These are phyloP conservation scores for Phorcus lineatus DNA, from an alignment of 2,888 invertebrate genomes.

Conservation along the genomic window DNA sequence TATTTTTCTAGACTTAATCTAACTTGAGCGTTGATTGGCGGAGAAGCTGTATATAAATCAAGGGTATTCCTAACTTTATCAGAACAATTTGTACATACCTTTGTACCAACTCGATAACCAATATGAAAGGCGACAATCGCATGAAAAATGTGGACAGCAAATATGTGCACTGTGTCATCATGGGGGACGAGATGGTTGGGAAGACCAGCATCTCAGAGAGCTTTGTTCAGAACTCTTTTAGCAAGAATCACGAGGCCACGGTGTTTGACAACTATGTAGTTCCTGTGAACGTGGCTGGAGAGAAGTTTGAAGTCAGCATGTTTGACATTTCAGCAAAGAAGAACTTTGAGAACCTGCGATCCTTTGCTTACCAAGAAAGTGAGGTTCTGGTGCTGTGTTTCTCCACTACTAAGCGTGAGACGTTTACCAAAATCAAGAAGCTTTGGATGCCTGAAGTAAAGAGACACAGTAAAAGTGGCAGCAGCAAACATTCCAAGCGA, in stretches of 20 bases:
- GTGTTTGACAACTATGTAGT: slow-evolving; percentile 62
- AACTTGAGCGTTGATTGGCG: too few relatives aligned
- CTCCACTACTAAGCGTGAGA: slow-evolving; percentile 59
- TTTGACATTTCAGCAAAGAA: slow-evolving; percentile 65
- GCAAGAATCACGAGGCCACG: slow-evolving; percentile 50
- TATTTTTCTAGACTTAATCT: too few relatives aligned
- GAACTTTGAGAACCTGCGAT: slow-evolving; percentile 58
- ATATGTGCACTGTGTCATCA: slow-evolving; percentile 56
- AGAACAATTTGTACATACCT: too few relatives aligned
- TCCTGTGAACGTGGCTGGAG: slow-evolving; percentile 53
- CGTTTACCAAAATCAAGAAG: slow-evolving; percentile 56
- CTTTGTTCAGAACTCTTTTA: slow-evolving; percentile 47
- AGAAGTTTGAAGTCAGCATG: slow-evolving; percentile 61
- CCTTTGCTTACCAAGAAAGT: slow-evolving; percentile 62
- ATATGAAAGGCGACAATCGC: not conserved
- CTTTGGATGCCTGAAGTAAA: slow-evolving; percentile 64
- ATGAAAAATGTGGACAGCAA: slow-evolving; percentile 32
- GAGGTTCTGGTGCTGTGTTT: slow-evolving; percentile 63
- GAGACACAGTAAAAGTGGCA: slow-evolving; percentile 54
- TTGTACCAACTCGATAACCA: too few relatives aligned
- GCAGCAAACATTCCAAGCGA: slow-evolving; percentile 40
- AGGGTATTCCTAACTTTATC: too few relatives aligned
- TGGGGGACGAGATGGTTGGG: slow-evolving; percentile 66
- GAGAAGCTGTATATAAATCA: too few relatives aligned
- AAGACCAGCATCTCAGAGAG: slow-evolving; percentile 59